Conservation (phyloP, 2,888 invertebrate genomes). For the Dicroscelio sp. region DNA sequence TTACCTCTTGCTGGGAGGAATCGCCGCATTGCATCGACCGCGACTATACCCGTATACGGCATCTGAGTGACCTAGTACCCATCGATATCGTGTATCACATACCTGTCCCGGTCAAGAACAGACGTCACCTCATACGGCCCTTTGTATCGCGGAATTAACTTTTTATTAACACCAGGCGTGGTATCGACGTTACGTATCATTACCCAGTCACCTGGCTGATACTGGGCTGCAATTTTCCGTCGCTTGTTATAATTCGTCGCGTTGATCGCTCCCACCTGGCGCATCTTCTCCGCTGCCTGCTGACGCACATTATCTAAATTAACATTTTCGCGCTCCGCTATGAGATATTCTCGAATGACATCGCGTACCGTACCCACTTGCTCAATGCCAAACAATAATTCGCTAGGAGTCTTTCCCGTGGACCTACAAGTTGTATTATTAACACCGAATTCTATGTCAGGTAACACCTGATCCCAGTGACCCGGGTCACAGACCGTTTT, state of each 20-base stretch:
- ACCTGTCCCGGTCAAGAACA: not conserved
- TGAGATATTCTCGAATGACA: not conserved
- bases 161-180: not conserved
- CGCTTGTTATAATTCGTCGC: too few relatives aligned
- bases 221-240: too few relatives aligned
- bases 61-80: not conserved
- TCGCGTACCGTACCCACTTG: not conserved
- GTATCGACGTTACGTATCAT: slow-evolving; percentile 6
- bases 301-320: too few relatives aligned
- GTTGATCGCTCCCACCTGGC: too few relatives aligned
- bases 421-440: not conserved
- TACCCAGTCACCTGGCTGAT: not conserved
- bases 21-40: not conserved
- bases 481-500: not conserved
- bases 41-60: not conserved
- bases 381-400: not conserved
- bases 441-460: not conserved
- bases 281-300: not conserved
- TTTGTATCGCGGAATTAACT: slow-evolving; percentile 23
- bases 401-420: not conserved
- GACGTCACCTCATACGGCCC: not conserved
- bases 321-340: too few relatives aligned
- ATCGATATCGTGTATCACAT: not conserved
- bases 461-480: not conserved
- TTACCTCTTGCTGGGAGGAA: too few relatives aligned